These are phyloP conservation scores for Halcyon senegalensis DNA, from an alignment of 2,113 vertebrate species.

Conservation along the genomic window DNA sequence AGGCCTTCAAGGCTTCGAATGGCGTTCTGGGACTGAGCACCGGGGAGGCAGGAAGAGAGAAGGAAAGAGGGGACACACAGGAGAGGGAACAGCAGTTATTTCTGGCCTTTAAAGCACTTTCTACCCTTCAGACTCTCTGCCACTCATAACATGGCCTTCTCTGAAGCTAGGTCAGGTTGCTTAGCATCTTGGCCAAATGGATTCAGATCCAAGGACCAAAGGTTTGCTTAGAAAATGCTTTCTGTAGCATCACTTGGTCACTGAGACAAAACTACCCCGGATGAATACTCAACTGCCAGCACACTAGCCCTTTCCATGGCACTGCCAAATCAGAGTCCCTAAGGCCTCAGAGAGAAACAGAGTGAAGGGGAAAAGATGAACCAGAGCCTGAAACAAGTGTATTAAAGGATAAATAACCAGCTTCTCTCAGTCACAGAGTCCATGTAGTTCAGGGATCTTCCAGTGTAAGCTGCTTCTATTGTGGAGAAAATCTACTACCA, in stretches of 20 bases:
- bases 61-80: neutral
- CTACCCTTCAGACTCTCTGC: neutral
- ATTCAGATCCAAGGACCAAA: neutral
- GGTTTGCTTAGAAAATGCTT: neutral
- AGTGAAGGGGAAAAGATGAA: fast-evolving
- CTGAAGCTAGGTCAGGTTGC: neutral
- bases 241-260: neutral
- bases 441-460: neutral
- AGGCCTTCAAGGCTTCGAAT: constrained; percentile 84
- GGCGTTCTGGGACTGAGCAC: constrained; percentile 84
- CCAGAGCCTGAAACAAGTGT: neutral
- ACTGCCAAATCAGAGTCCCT: neutral
- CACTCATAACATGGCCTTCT: neutral
- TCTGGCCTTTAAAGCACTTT: neutral
- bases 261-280: neutral
- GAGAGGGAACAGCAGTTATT: neutral
- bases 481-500: neutral
- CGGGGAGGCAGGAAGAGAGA: neutral
- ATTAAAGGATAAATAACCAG: neutral
- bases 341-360: neutral
- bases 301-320: neutral
- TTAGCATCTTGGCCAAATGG: neutral
- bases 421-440: neutral
- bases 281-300: neutral
- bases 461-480: neutral